These are phyloP conservation scores for Sisor rabdophorus DNA, from an alignment of 2,113 vertebrate species.

Conservation along the genomic window DNA sequence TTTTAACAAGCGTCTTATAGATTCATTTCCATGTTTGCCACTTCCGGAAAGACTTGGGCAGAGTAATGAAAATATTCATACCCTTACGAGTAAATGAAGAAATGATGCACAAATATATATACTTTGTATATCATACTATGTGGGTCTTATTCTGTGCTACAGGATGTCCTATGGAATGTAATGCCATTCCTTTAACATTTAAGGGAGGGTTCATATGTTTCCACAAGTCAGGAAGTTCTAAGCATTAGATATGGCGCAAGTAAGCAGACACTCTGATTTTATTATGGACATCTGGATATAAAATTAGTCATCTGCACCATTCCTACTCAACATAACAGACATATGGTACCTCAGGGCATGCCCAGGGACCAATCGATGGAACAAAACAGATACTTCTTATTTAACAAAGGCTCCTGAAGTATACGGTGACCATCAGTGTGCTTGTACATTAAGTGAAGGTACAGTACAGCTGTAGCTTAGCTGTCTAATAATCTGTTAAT, in stretches of 20 bases:
- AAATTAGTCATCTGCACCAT: constrained; percentile 78
- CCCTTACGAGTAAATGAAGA: constrained; percentile 4
- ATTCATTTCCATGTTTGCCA: constrained; percentile 10
- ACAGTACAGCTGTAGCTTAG: no score
- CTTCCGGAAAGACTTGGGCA: no score
- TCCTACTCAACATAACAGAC: constrained; percentile 67
- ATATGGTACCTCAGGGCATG: constrained; percentile 68
- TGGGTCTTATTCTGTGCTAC: constrained; percentile 57
- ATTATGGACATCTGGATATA: constrained; percentile 77
- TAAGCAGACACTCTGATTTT: constrained; percentile 74
- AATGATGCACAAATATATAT: constrained; percentile 36
- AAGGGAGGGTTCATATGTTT: constrained; percentile 64
- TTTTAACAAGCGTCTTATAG: constrained; percentile 42
- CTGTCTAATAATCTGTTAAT: no score
- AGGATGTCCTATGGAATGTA: constrained; percentile 57
- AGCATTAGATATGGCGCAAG: constrained; percentile 66
- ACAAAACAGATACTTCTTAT: constrained; percentile 74
- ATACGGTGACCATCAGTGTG: constrained; percentile 78
- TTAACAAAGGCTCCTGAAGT: constrained; percentile 76
- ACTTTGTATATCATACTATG: constrained; percentile 53
- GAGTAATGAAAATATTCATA: no score
- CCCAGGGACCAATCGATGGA: constrained; percentile 71
- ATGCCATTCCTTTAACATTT: constrained; percentile 70
- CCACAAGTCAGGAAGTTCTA: constrained; percentile 66
- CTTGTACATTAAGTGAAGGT: no score